phyloP scores from a whole-genome alignment of 2,113 vertebrate species.

The Rhinopomastus cyanomelas region DNA sequence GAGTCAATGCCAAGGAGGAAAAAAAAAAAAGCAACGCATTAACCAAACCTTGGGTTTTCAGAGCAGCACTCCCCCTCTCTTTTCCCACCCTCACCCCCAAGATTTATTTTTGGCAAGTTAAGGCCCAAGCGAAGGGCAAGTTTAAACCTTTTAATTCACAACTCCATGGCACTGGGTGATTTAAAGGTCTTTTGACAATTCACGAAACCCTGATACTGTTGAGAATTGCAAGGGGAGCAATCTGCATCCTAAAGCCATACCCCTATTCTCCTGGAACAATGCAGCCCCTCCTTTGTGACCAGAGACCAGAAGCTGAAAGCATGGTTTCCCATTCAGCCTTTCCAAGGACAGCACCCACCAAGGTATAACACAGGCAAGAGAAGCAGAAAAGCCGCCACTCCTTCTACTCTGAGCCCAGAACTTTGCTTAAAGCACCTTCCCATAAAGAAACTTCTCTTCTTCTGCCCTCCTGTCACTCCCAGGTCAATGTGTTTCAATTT shows the following conservation, averaged over 20 bases:
- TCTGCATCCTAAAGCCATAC: slow-evolving; percentile 14
- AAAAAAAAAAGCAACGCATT: background rate
- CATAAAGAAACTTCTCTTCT: background rate
- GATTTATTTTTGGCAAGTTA: slow-evolving; percentile 16
- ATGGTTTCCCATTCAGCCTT: background rate
- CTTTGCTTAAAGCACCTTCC: background rate
- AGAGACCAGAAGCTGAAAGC: background rate
- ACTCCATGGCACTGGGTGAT: background rate
- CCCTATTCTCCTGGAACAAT: background rate
- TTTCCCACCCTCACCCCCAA: background rate
- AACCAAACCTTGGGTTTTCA: background rate
- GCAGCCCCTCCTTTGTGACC: background rate
- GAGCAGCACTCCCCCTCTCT: background rate
- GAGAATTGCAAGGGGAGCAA: background rate
- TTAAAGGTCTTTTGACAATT: background rate
- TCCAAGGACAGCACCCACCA: background rate
- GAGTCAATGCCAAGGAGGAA: background rate
- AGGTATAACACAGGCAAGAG: background rate
- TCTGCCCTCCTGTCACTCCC: background rate
- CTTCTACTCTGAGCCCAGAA: background rate
- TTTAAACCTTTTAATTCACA: background rate
- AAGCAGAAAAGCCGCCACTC: accelerated
- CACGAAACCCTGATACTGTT: background rate
- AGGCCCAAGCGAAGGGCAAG: background rate
- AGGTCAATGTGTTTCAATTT: background rate